These are phyloP conservation scores for Hirtodrosophila histrioides DNA, from an alignment of 2,888 invertebrate species.

Conservation along the genomic window DNA sequence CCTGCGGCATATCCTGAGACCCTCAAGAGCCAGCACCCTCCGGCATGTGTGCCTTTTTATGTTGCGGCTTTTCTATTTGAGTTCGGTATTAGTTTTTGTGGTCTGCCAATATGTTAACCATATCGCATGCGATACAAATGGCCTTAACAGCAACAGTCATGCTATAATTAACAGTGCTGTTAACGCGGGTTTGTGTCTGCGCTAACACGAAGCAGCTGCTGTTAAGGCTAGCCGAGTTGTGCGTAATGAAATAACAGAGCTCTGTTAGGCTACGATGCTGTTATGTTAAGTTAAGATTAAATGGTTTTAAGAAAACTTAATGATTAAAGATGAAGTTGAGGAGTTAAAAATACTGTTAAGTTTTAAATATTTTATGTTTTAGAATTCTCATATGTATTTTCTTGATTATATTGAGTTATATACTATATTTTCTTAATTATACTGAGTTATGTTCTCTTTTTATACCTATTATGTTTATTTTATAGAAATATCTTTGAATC, in stretches of 20 bases:
- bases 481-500: too few species aligned
- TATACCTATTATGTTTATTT: too few species aligned
- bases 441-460: too few species aligned
- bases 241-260: constrained; percentile 3
- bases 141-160: constrained; percentile 16
- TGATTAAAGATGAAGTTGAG: too few species aligned
- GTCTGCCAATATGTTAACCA: neutral
- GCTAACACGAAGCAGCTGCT: constrained; percentile 23
- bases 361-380: too few species aligned
- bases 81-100: constrained; percentile 47
- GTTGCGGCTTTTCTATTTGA: constrained; percentile 57
- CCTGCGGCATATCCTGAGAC: constrained; percentile 20
- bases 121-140: constrained; percentile 49
- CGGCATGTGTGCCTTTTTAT: neutral
- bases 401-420: too few species aligned
- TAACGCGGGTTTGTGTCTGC: constrained; percentile 40
- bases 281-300: neutral
- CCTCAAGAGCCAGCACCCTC: constrained; percentile 6
- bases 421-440: too few species aligned
- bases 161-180: constrained; percentile 27
- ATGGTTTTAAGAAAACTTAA: too few species aligned
- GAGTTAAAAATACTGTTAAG: too few species aligned
- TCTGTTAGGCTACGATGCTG: neutral
- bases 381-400: too few species aligned
- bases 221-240: neutral